Evolutionary conservation across 2,113 vertebrate species (phyloP).

Genomic region (Symphodus melops): DNA sequence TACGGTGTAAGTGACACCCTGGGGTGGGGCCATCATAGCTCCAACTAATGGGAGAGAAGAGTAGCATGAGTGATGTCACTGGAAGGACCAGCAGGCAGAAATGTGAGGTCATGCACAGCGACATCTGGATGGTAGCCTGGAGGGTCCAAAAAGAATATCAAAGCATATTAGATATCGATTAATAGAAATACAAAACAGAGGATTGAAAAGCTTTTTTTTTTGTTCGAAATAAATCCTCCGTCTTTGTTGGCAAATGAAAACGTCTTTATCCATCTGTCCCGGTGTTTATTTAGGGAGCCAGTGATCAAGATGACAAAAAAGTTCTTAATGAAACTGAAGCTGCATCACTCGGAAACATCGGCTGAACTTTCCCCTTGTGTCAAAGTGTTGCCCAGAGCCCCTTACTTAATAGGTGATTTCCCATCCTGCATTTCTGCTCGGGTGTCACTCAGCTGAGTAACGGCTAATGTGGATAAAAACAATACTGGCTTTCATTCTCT

Average conservation of each 20-base stretch:
- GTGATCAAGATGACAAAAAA: neutral
- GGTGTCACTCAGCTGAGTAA: constrained; percentile 57
- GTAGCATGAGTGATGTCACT: constrained; percentile 72
- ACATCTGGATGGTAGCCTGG: constrained; percentile 78
- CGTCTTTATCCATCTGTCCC: no score
- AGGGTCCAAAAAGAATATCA: constrained; percentile 33
- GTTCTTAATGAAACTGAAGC: neutral
- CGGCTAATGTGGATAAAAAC: constrained; percentile 63
- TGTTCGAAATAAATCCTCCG: no score
- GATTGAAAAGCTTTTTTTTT: no score
- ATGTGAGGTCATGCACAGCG: constrained; percentile 57
- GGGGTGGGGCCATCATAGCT: constrained; percentile 73
- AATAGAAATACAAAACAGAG: neutral
- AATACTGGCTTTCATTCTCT: constrained; percentile 38
- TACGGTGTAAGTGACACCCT: constrained; percentile 88
- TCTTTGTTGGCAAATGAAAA: no score
- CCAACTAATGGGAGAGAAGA: constrained; percentile 71
- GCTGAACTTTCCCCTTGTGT: constrained; percentile 38
- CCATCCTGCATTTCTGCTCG: constrained; percentile 42
- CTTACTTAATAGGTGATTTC: constrained; percentile 60
- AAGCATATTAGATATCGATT: neutral
- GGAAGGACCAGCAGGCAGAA: constrained; percentile 74
- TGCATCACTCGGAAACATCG: neutral
- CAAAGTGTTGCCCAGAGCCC: constrained; percentile 23
- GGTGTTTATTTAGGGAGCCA: neutral